Conservation (phyloP, 2,113 vertebrate genomes). For the Clinocottus analis region DNA sequence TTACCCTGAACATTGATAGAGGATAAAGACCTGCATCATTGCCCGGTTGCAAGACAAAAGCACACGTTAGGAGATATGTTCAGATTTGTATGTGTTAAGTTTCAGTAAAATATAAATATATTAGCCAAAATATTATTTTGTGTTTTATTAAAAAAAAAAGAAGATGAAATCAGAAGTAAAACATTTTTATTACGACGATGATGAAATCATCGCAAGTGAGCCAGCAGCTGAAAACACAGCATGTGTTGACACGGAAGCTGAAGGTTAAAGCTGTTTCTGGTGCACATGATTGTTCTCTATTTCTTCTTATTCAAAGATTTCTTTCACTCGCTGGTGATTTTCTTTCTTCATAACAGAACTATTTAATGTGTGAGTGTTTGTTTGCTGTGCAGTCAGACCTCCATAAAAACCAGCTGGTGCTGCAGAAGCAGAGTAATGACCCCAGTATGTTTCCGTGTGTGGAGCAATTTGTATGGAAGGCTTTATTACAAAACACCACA, state of each 20-base stretch:
- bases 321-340: background rate
- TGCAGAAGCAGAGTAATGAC: constrained; percentile 25
- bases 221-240: background rate
- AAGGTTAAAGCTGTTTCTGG: background rate
- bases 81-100: background rate
- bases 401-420: constrained; percentile 1
- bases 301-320: background rate
- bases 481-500: constrained; percentile 38
- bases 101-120: background rate
- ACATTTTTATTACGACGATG: background rate
- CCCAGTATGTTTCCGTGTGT: constrained; percentile 14
- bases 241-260: background rate
- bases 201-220: background rate
- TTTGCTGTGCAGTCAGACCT: constrained; percentile 32
- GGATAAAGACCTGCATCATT: background rate
- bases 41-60: background rate
- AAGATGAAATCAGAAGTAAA: no score
- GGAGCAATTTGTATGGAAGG: constrained; percentile 25
- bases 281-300: background rate
- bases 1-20: background rate
- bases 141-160: no score
- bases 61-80: background rate
- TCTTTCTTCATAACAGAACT: background rate
- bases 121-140: background rate
- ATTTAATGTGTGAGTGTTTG: background rate